Evolutionary conservation across 2,797 vertebrate genomes (phyloP), one percentile per base, ranked within the genome.

Genomic region (Lacerta bilineata): DNA sequence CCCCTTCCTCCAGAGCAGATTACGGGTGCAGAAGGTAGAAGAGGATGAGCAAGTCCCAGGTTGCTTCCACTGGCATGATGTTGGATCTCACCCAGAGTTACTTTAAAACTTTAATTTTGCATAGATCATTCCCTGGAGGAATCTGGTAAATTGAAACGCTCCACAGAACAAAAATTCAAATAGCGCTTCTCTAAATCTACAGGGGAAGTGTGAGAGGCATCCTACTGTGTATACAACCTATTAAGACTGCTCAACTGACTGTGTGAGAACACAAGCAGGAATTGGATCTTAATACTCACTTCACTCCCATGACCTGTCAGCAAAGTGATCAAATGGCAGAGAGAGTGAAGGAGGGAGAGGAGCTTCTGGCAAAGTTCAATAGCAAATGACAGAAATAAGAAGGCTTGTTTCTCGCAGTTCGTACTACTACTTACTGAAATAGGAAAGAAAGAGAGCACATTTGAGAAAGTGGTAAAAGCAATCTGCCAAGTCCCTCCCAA

Each of bases 221-320:
- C 13, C 83, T 55, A 25, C 41, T 66, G 61, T 85, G 27, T 39
- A 85, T 29, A 85, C 1, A 72, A 83, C 29, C 8, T 3, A 29
- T 72, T 80, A 61, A 61, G 55, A 79, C 33, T 66, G n/a, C 25
- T 88, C 50, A 84, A 74, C 59, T 55, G 39, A 80, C 83, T 75
- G 33, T 72, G 39, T 74, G 83, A 85, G 41, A 79, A 74, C 78
- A 89, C 9, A 85, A 50, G 17, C 39, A 75, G 66, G 88, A 89
- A 85, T 66, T 89, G 59, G 61, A 89, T 75, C 41, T 33, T 39
- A 89, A 81, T 55, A 80, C 71, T 89, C 84, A 84, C 36, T 84
- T 83, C 78, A 76, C 61, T 89, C 59, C 43, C 71, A 81, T 89
- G 88, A 89, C 84, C 69, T 85, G 83, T 85, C 88, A 85, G 72